Base-by-base conservation (phyloP, 2,113 vertebrate species). In the Alaudala cheleensis region DNA sequence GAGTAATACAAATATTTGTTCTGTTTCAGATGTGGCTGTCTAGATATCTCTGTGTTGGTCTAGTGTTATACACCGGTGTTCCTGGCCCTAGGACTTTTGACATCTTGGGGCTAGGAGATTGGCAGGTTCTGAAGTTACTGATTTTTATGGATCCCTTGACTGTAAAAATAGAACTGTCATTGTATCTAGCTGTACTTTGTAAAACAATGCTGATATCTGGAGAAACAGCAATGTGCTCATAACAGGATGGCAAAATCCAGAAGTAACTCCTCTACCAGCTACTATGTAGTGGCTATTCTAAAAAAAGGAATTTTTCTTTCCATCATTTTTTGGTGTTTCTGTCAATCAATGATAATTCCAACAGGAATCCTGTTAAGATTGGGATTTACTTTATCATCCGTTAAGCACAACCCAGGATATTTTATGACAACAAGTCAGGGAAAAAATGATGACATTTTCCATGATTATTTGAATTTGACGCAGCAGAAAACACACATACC, bases 121-220 rank as follows among this genome's bases (percentile, higher is more conserved):
- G 62, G 33, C 13, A 81, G 44, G 22, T 33, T 76, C 25, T 72
- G 40, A 85, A 85, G 45, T 51, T 14, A 53, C 12, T 29, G 18
- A n/a, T 64, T 78, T 92, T 61, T 49, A 14, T 14, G 22, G 33
- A 28, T n/a, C 3, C 8, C 11, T 81, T 37, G 34, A 18, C 44
- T 45, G 7, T 44, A 26, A 78, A 64, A 73, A 14, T 13, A 77
- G 18, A 69, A 21, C 5, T 22, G n/a, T 14, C 0, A 0, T 31
- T 61, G 23, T 29, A 40, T 65, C 28, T 39, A 11, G 28, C 28
- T 50, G 28, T 70, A 57, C n/a, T 10, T 91, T 69, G 54, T 51
- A 39, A 45, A 83, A 49, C 14, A 73, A 25, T 11, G 26, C 23
- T 5, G 2, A 5, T 37, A 67, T 9, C 14, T 67, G 42, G 49